phyloP scores from a whole-genome alignment of 2,113 vertebrate genomes.

The Prolemur simus region DNA sequence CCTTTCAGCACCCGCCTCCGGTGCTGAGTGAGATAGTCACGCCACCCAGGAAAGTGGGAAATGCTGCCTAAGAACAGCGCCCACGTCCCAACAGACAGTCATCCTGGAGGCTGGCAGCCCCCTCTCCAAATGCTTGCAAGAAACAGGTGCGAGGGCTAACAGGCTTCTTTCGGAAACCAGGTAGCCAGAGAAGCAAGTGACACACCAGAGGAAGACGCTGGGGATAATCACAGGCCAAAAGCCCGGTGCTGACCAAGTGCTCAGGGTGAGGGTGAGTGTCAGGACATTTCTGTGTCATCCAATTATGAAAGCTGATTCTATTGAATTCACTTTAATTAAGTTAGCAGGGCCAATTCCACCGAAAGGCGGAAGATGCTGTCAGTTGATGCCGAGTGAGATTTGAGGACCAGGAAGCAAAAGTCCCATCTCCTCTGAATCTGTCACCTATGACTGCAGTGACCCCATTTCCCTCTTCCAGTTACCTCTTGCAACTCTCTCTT shows the following conservation, averaged over 20 bases:
- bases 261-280: neutral
- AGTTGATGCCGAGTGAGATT: neutral
- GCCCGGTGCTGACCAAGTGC: neutral
- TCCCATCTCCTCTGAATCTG: neutral
- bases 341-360: neutral
- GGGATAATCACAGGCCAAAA: neutral
- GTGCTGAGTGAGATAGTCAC: neutral
- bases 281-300: neutral
- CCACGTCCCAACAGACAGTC: neutral
- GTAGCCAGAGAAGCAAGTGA: neutral
- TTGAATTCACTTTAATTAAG: neutral
- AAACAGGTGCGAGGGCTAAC: neutral
- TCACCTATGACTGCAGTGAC: neutral
- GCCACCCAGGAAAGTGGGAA: neutral
- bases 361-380: neutral
- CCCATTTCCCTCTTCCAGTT: too few species aligned
- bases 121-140: neutral
- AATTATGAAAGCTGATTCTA: neutral
- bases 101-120: neutral
- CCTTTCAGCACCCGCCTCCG: neutral
- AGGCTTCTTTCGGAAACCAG: neutral
- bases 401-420: neutral
- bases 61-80: neutral
- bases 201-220: rapidly evolving
- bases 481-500: rapidly evolving